A percentile compares a stretch with the other conserved stretches of the same genome.
phyloP scores from a whole-genome alignment of 2,113 vertebrate species.

The Chlorodrepanis virens region DNA sequence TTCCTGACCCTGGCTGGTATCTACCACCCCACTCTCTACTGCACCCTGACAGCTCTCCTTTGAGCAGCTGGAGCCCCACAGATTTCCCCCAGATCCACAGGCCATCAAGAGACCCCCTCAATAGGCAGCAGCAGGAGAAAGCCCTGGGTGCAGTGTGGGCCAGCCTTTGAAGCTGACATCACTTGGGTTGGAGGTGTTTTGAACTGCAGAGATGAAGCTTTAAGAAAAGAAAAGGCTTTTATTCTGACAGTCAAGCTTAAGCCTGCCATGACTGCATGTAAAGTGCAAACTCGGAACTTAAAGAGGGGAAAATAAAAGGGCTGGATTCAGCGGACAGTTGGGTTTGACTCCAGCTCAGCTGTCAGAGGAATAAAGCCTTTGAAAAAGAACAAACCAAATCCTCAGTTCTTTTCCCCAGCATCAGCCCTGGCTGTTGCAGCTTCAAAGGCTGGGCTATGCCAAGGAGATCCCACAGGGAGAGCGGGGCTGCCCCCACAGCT shows the following conservation, averaged over 20 bases:
- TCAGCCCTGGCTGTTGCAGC: not conserved
- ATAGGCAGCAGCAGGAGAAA: not conserved
- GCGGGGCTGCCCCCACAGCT: accelerated
- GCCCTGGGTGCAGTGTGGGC: not conserved
- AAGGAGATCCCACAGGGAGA: not conserved
- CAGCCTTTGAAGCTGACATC: conserved; percentile 42
- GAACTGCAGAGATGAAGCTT: not conserved
- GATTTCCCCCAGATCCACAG: not conserved
- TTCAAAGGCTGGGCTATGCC: conserved; percentile 28
- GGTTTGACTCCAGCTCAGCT: conserved; percentile 16
- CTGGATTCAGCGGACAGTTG: not conserved
- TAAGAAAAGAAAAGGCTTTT: conserved; percentile 49
- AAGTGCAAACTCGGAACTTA: conserved; percentile 8
- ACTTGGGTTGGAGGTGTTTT: conserved; percentile 31
- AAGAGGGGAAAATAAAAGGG: conserved; percentile 44
- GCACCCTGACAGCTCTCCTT: not conserved
- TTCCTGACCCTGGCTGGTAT: not conserved
- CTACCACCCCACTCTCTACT: not conserved
- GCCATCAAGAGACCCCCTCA: not conserved
- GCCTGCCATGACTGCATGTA: not conserved
- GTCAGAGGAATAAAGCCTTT: conserved; percentile 54
- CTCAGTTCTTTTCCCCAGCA: not conserved
- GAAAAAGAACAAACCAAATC: conserved; percentile 48
- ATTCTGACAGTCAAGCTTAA: conserved; percentile 51
- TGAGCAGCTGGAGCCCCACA: not conserved